Evolutionary conservation across 2,888 invertebrate genomes (phyloP).

Genomic region (Drosophila atripex): DNA sequence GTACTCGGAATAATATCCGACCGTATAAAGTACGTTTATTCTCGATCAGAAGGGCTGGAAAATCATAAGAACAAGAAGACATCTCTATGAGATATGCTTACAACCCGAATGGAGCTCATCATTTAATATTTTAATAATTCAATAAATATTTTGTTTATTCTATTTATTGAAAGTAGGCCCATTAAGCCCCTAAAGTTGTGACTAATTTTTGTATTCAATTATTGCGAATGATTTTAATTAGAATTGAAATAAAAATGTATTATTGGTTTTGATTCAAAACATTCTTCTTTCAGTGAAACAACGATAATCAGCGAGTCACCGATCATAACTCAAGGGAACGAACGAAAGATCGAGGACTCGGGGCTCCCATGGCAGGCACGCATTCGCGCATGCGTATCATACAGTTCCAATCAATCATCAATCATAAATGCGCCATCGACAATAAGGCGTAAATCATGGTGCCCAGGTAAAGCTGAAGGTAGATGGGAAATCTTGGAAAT

Average conservation of each 20-base stretch:
- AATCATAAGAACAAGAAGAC: too few relatives aligned
- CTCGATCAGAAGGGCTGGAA: too few relatives aligned
- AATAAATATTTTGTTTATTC: too few relatives aligned
- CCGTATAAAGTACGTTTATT: too few relatives aligned
- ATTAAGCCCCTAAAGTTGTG: too few relatives aligned
- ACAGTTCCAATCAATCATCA: constrained; percentile 77
- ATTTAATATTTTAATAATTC: too few relatives aligned
- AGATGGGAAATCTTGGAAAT: constrained; percentile 22
- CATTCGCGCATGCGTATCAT: constrained; percentile 78
- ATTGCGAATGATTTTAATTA: neutral
- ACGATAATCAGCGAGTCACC: constrained; percentile 2
- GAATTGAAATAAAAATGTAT: neutral
- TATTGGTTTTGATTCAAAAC: neutral
- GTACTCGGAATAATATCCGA: too few relatives aligned
- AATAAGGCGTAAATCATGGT: constrained; percentile 76
- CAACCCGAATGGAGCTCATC: too few relatives aligned
- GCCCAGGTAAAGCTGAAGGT: constrained; percentile 32
- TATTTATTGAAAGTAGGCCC: too few relatives aligned
- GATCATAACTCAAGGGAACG: constrained; percentile 50
- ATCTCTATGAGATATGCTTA: too few relatives aligned
- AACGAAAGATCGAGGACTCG: constrained; percentile 14
- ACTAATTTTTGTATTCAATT: too few relatives aligned
- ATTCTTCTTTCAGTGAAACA: constrained; percentile 11
- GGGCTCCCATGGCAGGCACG: constrained; percentile 61
- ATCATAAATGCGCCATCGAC: constrained; percentile 77